Percentiles rank a stretch among this genome's conserved stretches.
These are phyloP conservation scores for Leiothrix lutea DNA, from an alignment of 2,113 vertebrate species.

Conservation along the genomic window DNA sequence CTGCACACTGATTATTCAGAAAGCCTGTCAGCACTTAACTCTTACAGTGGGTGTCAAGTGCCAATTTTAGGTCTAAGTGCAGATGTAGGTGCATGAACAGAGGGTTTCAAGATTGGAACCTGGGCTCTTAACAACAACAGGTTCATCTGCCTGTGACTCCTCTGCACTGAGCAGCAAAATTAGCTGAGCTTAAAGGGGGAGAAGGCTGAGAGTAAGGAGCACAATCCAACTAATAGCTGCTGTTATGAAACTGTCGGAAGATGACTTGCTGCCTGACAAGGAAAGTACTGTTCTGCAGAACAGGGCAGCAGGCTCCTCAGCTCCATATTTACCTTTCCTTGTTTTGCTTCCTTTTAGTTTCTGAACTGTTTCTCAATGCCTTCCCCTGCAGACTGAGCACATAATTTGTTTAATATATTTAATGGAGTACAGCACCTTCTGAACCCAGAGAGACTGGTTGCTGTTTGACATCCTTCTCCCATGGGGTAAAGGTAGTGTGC, in stretches of 20 bases:
- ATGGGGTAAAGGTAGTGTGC: background rate
- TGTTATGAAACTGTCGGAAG: background rate
- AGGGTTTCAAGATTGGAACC: background rate
- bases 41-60: slow-evolving; percentile 31
- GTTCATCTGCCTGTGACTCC: background rate
- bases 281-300: background rate
- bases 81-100: background rate
- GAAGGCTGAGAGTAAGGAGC: background rate
- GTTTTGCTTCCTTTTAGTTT: background rate
- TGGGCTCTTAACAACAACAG: background rate
- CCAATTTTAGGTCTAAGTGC: slow-evolving; percentile 41
- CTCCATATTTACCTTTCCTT: background rate
- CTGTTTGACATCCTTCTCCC: background rate
- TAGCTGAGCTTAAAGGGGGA: background rate
- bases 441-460: background rate
- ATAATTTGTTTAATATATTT: background rate
- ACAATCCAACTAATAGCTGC: background rate
- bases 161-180: background rate
- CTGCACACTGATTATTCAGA: slow-evolving; percentile 34
- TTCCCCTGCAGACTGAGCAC: background rate
- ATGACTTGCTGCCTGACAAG: background rate
- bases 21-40: background rate
- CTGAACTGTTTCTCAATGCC: background rate
- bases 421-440: background rate
- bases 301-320: background rate